A percentile compares a stretch with the other conserved stretches of the same genome.
Conservation (phyloP, 2,888 invertebrate genomes). For the Scaptomyza parva region DNA sequence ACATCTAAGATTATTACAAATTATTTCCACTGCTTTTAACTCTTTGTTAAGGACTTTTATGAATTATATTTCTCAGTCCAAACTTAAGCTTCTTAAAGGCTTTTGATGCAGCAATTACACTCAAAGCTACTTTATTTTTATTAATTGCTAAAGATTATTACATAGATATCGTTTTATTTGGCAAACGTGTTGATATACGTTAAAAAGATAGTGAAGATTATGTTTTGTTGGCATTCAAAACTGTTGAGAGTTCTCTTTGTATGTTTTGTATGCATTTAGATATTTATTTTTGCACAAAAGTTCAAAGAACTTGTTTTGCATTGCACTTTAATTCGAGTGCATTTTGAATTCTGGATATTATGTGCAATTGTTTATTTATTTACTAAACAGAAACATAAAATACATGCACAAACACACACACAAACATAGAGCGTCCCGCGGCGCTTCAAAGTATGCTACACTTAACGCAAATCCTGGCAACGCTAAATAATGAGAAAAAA, state of each 20-base stretch:
- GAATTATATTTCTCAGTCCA: too few relatives aligned
- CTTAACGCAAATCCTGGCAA: constrained; percentile 48
- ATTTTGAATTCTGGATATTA: constrained; percentile 40
- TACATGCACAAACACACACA: constrained; percentile 4
- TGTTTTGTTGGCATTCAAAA: too few relatives aligned
- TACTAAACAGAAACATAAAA: constrained; percentile 24
- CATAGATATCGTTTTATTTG: neutral
- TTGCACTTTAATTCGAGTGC: constrained; percentile 27
- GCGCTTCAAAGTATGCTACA: constrained; percentile 53
- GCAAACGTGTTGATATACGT: neutral
- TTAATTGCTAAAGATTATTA: too few relatives aligned
- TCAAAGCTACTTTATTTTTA: too few relatives aligned
- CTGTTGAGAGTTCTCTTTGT: too few relatives aligned
- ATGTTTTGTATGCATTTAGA: neutral
- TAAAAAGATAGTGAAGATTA: too few relatives aligned
- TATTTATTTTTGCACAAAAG: neutral
- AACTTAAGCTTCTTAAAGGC: too few relatives aligned
- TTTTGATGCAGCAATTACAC: too few relatives aligned
- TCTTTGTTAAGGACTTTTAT: neutral
- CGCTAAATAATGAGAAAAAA: constrained; percentile 29
- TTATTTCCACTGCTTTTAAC: too few relatives aligned
- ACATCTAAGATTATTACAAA: too few relatives aligned
- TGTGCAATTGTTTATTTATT: constrained; percentile 58
- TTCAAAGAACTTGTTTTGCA: constrained; percentile 26
- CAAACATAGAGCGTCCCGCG: too few relatives aligned